Conservation (phyloP, 2,797 vertebrate species). For the Takifugu rubripes region DNA sequence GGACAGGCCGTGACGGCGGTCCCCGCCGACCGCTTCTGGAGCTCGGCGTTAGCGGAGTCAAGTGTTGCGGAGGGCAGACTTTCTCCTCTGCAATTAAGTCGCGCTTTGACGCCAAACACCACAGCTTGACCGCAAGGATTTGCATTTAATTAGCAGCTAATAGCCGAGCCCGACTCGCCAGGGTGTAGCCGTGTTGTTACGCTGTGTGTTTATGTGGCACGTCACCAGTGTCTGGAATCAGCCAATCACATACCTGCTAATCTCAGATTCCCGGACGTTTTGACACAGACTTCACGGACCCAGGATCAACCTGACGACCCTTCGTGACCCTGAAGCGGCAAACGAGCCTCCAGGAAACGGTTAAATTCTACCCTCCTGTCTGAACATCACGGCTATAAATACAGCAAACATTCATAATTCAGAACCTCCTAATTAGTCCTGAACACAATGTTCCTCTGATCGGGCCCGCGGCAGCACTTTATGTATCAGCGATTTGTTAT, state of each 20-base stretch:
- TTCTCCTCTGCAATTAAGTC: constrained; percentile 9
- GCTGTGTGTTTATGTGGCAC: too few species aligned
- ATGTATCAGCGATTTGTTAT: constrained; percentile 4
- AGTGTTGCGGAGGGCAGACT: constrained; percentile 22
- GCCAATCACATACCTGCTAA: too few species aligned
- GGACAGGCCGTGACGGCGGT: constrained; percentile 4
- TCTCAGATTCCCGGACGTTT: too few species aligned
- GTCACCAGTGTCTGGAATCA: too few species aligned
- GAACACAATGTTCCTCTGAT: background rate
- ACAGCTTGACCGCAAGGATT: constrained; percentile 12
- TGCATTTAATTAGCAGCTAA: constrained; percentile 34
- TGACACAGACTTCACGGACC: too few species aligned
- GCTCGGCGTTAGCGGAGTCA: constrained; percentile 17
- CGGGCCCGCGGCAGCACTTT: constrained; percentile 3
- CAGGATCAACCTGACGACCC: too few species aligned
- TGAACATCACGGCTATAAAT: background rate
- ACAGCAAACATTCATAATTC: background rate
- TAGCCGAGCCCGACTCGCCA: constrained; percentile 4
- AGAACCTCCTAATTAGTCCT: background rate
- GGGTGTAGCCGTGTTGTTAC: too few species aligned
- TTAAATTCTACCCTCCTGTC: constrained; percentile 2
- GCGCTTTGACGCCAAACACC: constrained; percentile 27
- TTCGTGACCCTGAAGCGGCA: too few species aligned
- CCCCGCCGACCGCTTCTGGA: constrained; percentile 15
- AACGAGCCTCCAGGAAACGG: too few species aligned